phyloP scores from a whole-genome alignment of 2,113 vertebrate genomes.

The Ochotona curzoniae region DNA sequence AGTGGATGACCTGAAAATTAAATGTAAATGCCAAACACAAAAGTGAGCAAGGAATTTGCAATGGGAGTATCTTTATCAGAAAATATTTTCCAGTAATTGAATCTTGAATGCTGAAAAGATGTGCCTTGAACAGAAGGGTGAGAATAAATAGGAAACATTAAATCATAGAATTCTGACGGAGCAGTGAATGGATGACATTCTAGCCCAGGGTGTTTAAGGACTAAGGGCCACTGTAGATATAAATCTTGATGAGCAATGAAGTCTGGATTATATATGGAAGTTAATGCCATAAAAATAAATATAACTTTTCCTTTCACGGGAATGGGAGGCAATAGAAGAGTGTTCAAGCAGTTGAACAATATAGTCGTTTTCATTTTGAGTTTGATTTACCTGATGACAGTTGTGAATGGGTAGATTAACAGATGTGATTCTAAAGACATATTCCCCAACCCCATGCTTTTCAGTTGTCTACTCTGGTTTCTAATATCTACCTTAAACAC shows the following conservation, averaged over 20 bases:
- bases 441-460: neutral
- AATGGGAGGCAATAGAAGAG: neutral
- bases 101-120: neutral
- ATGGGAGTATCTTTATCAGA: neutral
- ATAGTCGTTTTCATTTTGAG: neutral
- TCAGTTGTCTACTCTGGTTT: neutral
- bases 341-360: neutral
- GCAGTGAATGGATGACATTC: neutral
- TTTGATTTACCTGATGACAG: neutral
- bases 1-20: neutral
- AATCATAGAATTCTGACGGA: neutral
- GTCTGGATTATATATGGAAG: neutral
- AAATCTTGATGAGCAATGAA: neutral
- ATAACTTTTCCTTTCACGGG: neutral
- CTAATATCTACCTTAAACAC: neutral
- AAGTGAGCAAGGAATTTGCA: too few relatives aligned
- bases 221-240: neutral
- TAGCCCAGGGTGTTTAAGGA: neutral
- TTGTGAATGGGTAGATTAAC: neutral
- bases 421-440: neutral
- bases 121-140: neutral
- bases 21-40: neutral
- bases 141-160: neutral
- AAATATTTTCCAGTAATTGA: neutral
- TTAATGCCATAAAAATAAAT: neutral